Base-by-base conservation (phyloP, 2,888 invertebrate species). In the Hemithea aestivaria region DNA sequence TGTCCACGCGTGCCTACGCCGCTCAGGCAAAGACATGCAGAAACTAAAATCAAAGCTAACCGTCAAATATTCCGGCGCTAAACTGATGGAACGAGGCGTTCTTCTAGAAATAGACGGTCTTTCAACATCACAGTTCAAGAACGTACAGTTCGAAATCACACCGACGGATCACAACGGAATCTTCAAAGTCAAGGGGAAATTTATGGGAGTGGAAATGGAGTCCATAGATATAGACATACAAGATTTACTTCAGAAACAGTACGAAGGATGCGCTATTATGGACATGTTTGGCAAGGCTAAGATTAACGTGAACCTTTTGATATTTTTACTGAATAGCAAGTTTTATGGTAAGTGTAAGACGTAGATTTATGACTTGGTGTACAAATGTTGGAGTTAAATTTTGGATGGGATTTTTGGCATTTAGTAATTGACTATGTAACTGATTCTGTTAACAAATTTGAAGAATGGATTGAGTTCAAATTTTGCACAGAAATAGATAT, bases 261-360 rank as follows among this genome's bases (percentile, higher is more conserved):
- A 92, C 56, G 93, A 94, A 66, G 94, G 93, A 10, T 90, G 91
- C 27, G 88, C 92, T 12, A 91, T 93, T 11, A 93, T 93, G 90
- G 90, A 92, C 54, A 90, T 94, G 87, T 94, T 93, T 62, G 93
- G 92, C n/a, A 92, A 91, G 70, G 93, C 93, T 10, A 91, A 92
- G 72, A 89, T 94, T 51, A 94, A 94, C 63, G 92, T 94, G 9
- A 94, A 94, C 70, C 87, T 94, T 27, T 83, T 94, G 26, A 88
- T 94, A 49, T 92, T 91, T 67, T 85, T 94, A 45, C 75, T 94
- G 20, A 94, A 94, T 71, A 90, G 90, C 58, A 94, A 94, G 73
- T 94, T 93, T 78, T 94, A 93, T 67, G 90, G 90, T 48, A 91
- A 91, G 66, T 72, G 73, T 20, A 69, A 68, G 39, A 29, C 35